Conservation (phyloP, 2,113 vertebrate genomes). For the Struthio camelus region DNA sequence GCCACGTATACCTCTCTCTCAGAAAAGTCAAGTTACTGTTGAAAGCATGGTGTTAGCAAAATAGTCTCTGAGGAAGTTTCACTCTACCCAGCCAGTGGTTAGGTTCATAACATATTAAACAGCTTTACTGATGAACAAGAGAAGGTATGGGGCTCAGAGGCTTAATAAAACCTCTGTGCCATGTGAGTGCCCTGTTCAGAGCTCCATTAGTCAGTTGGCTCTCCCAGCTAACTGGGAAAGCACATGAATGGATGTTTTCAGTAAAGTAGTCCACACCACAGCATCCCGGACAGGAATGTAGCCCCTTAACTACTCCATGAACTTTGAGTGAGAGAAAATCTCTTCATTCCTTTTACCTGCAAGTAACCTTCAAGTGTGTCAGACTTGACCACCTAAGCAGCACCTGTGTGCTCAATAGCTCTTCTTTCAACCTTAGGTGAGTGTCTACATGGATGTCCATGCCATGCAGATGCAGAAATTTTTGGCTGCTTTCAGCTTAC, state of each 20-base stretch:
- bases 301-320: neutral
- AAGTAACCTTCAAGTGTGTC: neutral
- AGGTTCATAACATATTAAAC: neutral
- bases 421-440: neutral
- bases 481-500: neutral
- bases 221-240: neutral
- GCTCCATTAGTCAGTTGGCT: neutral
- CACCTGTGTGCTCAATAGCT: neutral
- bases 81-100: neutral
- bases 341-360: neutral
- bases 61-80: neutral
- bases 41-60: neutral
- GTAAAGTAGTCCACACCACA: neutral
- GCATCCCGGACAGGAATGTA: neutral
- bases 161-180: neutral
- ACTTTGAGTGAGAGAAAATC: neutral
- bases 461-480: neutral
- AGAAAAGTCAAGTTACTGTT: neutral
- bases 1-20: neutral
- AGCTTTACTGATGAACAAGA: neutral
- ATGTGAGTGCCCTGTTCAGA: neutral
- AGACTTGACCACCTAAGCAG: neutral
- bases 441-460: neutral
- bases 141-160: neutral
- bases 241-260: neutral